Base-by-base conservation (phyloP, 2,888 invertebrate genomes). In the Eugnorisma glareosa region DNA sequence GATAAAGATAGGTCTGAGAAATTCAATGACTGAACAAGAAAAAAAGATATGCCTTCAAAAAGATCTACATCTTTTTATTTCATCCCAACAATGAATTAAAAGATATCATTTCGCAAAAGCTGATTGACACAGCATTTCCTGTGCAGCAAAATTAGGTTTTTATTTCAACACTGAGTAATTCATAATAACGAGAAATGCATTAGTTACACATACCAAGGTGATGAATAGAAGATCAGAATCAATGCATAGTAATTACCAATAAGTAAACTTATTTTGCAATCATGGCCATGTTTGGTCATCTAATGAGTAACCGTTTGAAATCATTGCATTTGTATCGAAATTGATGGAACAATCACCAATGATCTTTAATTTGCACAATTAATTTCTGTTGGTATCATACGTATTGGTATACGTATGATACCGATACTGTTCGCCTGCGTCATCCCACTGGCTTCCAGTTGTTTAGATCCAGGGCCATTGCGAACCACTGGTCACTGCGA, bases 141-240 rank as follows among this genome's bases (percentile, higher is more conserved):
- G n/a, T 35, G 54, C 68, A 68, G 63, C 54, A 48, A 48, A 67
- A n/a, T n/a, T 24, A 21, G 4, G 35, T 67, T 64, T 40, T 51
- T 45, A 69, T 80, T 80, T 77, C 82, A 71, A 13, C 45, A 82
- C 61, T 21, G 10, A 71, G 15, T 67, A 45, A 61, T 77, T 70
- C 6, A 35, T 21, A 35, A 57, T 63, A 31, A 45, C 2, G 11
- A 54, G 37, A 40, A 54, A 18, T 69, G 40, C 68, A 81, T 75
- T 59, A 79, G 57, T 35, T 57, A 63, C 35, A 51, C 48, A 45
- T 40, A 35, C 4, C 24, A 24, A 57, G 24, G 24, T 68, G 54
- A 11, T 74, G 80, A 74, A 54, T 64, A 66, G 64, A 66, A 48
- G 28, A 74, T 78, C 45, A 59, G 15, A 48, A 57, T 64, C 67